These are phyloP conservation scores for Phymatocera aterrima DNA, from an alignment of 2,888 invertebrate genomes.

Conservation along the genomic window DNA sequence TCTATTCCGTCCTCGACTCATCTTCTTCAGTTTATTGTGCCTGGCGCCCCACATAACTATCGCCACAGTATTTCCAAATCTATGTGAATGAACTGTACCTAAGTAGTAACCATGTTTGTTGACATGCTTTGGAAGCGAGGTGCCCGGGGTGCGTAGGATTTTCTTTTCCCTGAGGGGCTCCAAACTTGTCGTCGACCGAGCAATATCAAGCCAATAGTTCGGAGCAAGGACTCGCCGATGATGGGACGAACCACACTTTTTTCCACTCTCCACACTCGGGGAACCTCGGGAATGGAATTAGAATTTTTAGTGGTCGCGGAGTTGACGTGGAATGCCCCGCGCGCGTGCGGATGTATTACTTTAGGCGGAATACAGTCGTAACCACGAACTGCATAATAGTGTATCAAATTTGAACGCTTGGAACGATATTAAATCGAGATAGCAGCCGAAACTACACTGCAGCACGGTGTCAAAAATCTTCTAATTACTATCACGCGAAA, in stretches of 20 bases:
- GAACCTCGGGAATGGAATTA: too few species aligned
- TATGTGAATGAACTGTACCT: not conserved
- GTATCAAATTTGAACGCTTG: conserved; percentile 12
- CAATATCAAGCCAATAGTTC: not conserved
- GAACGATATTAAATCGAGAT: conserved; percentile 17
- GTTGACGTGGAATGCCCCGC: too few species aligned
- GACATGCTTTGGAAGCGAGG: not conserved
- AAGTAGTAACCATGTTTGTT: not conserved
- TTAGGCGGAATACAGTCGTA: not conserved
- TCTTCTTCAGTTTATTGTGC: conserved; percentile 26
- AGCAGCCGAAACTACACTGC: conserved; percentile 34
- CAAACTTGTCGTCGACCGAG: not conserved
- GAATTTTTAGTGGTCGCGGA: not conserved
- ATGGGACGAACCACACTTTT: not conserved
- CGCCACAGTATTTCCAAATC: not conserved
- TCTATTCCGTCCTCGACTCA: not conserved
- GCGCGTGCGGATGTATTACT: not conserved
- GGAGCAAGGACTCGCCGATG: not conserved
- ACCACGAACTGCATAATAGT: not conserved
- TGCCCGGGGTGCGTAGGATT: not conserved
- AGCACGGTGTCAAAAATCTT: conserved; percentile 66
- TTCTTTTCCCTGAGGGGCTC: not conserved
- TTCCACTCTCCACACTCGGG: not conserved
- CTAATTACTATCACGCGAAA: conserved; percentile 62
- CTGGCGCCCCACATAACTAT: not conserved